phyloP scores from a whole-genome alignment of 23 tunicate genomes.

The Trididemnum clinides region DNA sequence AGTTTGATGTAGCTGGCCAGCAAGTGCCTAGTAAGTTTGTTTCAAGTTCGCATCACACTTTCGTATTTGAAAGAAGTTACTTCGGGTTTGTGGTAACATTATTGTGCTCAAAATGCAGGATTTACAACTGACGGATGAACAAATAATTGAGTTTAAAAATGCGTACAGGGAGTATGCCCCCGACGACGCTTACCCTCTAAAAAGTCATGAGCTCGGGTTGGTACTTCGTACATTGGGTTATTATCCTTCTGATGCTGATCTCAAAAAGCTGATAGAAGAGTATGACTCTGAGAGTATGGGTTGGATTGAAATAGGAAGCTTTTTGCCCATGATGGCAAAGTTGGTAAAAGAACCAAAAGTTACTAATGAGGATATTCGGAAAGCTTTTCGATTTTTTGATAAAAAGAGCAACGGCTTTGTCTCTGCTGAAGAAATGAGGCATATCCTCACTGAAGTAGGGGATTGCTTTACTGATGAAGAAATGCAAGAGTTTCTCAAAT shows the following conservation, averaged over 20 bases:
- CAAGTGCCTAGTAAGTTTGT: too few relatives aligned
- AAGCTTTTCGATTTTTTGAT: neutral
- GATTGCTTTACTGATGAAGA: neutral
- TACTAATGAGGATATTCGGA: neutral
- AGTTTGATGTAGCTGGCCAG: too few relatives aligned
- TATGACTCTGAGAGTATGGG: neutral
- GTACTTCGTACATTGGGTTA: neutral
- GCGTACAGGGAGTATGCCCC: neutral
- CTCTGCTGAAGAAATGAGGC: conserved; percentile 2
- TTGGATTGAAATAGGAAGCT: neutral
- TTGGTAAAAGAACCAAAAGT: neutral
- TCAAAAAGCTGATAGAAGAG: neutral
- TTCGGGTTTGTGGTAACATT: too few relatives aligned
- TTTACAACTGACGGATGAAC: conserved; percentile 17
- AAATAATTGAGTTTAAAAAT: neutral
- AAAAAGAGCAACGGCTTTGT: conserved; percentile 12
- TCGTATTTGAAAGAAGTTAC: too few relatives aligned
- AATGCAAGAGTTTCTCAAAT: neutral
- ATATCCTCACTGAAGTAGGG: neutral
- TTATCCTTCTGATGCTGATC: neutral
- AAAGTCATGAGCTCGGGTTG: neutral
- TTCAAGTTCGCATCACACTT: too few relatives aligned
- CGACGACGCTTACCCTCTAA: neutral
- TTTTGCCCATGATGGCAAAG: neutral
- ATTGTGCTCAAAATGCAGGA: too few relatives aligned